Evolutionary conservation across 2,888 invertebrate genomes (phyloP).

Genomic region (Drosophila suboccidentalis): DNA sequence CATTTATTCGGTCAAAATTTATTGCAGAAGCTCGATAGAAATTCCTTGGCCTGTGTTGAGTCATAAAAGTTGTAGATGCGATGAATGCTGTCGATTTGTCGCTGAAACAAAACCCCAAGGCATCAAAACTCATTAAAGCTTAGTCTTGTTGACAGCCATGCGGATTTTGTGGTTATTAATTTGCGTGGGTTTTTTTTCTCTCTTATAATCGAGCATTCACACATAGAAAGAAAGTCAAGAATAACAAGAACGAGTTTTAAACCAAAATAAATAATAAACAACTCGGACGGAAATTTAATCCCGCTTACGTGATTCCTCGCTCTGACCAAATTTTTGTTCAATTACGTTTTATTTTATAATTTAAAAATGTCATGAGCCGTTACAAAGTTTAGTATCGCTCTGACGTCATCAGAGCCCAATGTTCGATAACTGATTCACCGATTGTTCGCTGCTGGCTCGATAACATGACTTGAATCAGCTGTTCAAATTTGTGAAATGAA

Average conservation of each 20-base stretch:
- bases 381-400: neutral
- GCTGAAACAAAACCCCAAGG: constrained; percentile 52
- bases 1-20: constrained; percentile 20
- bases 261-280: constrained; percentile 2
- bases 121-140: constrained; percentile 58
- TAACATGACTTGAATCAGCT: neutral
- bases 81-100: constrained; percentile 37
- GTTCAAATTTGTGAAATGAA: neutral
- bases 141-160: constrained; percentile 39
- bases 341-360: neutral
- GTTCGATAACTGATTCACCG: constrained; percentile 5
- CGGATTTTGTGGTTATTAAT: constrained; percentile 40
- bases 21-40: constrained; percentile 32
- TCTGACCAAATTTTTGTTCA: neutral
- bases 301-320: constrained; percentile 19
- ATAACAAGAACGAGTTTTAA: constrained; percentile 64
- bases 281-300: constrained; percentile 14
- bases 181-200: constrained; percentile 61
- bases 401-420: constrained; percentile 27
- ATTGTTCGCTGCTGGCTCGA: constrained; percentile 3
- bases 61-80: constrained; percentile 38
- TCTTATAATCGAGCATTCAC: constrained; percentile 63
- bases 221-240: constrained; percentile 68
- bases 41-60: constrained; percentile 35
- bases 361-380: constrained; percentile 30